phyloP scores from a whole-genome alignment of 2,113 vertebrate species.

The Dipodomys merriami region DNA sequence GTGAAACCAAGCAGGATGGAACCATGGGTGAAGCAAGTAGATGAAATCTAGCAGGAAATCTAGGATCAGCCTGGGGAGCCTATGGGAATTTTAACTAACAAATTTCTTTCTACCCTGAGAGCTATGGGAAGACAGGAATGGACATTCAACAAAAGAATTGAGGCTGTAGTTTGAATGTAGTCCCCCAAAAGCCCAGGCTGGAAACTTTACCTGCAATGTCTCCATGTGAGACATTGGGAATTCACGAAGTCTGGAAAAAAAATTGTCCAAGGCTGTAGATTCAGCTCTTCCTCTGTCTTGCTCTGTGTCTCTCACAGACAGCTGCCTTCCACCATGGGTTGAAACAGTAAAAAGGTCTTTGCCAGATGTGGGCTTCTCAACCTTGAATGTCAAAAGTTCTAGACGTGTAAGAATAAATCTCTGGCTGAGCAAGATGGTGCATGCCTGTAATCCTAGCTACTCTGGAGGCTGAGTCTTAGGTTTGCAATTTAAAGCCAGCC shows the following conservation, averaged over 20 bases:
- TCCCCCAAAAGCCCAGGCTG: background rate
- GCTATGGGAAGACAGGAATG: background rate
- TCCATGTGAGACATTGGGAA: too few species aligned
- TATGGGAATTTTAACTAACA: background rate
- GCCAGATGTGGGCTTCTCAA: too few species aligned
- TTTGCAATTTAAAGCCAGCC: too few species aligned
- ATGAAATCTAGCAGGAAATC: background rate
- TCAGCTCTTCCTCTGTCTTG: background rate
- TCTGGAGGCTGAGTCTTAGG: too few species aligned
- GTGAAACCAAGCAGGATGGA: too few species aligned
- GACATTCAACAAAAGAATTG: background rate
- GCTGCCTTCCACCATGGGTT: too few species aligned
- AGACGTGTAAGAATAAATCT: background rate
- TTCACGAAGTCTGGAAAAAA: too few species aligned
- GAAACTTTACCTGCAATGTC: background rate
- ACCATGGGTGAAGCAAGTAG: accelerated
- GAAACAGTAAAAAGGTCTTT: background rate
- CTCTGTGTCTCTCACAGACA: background rate
- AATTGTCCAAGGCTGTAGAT: background rate
- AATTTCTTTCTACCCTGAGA: background rate
- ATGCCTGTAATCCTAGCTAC: too few species aligned
- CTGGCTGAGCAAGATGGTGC: too few species aligned
- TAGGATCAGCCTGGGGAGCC: background rate
- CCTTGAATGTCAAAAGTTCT: background rate
- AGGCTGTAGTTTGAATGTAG: background rate